A percentile compares a stretch with the other conserved stretches of the same genome.
Evolutionary conservation across 2,113 vertebrate species (phyloP).

Genomic region (Ursus arctos): DNA sequence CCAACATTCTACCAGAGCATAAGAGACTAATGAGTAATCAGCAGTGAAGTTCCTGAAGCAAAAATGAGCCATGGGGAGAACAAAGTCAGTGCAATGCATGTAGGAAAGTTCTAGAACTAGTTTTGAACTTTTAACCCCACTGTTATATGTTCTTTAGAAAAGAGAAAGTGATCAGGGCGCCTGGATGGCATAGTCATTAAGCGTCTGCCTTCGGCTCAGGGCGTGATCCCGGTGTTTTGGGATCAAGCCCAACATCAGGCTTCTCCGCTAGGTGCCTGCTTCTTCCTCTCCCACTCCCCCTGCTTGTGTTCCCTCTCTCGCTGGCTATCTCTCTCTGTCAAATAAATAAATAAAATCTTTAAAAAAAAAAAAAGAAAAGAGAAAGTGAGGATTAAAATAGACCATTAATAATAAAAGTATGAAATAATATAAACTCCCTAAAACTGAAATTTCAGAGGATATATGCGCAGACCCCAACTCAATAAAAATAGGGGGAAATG

Average conservation of each 20-base stretch:
- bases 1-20: neutral
- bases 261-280: too few relatives aligned
- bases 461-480: neutral
- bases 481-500: neutral
- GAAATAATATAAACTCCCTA: neutral
- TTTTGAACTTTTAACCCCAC: neutral
- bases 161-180: neutral
- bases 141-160: neutral
- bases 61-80: neutral
- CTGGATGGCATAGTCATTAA: too few relatives aligned
- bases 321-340: too few relatives aligned
- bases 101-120: neutral
- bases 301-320: too few relatives aligned
- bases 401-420: neutral
- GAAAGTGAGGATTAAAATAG: neutral
- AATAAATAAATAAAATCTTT: too few relatives aligned
- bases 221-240: too few relatives aligned
- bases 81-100: neutral
- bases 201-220: too few relatives aligned
- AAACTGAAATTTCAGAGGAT: neutral
- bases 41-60: neutral
- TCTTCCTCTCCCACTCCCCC: too few relatives aligned
- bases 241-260: too few relatives aligned
- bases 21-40: neutral
- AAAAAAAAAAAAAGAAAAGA: neutral